These are phyloP conservation scores for Halcyon leucocephala DNA, from an alignment of 2,797 vertebrate genomes.

Conservation along the genomic window DNA sequence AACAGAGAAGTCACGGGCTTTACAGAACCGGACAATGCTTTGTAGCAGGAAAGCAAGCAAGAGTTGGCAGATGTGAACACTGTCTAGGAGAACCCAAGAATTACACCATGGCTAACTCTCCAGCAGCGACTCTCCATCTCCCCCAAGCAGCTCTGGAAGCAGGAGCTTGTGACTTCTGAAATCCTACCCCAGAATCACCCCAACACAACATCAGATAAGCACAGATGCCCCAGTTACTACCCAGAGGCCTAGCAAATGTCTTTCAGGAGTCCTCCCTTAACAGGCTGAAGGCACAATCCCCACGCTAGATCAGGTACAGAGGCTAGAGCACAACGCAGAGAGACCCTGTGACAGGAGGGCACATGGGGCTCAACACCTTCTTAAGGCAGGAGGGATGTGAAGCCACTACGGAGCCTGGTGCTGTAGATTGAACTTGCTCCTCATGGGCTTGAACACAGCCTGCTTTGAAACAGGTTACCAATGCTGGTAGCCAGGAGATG, in stretches of 20 bases:
- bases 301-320: not conserved
- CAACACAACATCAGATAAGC: not conserved
- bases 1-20: not conserved
- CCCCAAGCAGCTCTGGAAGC: not conserved
- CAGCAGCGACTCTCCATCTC: not conserved
- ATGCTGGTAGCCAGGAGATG: not conserved
- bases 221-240: not conserved
- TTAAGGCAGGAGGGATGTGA: not conserved
- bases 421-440: not conserved
- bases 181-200: not conserved
- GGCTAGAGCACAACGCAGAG: not conserved
- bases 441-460: not conserved
- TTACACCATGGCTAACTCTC: not conserved
- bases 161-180: not conserved
- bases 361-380: accelerated
- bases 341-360: not conserved
- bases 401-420: not conserved
- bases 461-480: not conserved
- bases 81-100: not conserved
- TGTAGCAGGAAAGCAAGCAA: not conserved
- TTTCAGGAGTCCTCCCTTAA: not conserved
- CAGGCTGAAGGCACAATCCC: not conserved
- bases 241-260: not conserved
- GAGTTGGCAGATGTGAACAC: not conserved
- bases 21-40: not conserved